A percentile compares a stretch with the other conserved stretches of the same genome.
Evolutionary conservation across 2,888 invertebrate species (phyloP).

Genomic region (Nipponacmea schrenckii): DNA sequence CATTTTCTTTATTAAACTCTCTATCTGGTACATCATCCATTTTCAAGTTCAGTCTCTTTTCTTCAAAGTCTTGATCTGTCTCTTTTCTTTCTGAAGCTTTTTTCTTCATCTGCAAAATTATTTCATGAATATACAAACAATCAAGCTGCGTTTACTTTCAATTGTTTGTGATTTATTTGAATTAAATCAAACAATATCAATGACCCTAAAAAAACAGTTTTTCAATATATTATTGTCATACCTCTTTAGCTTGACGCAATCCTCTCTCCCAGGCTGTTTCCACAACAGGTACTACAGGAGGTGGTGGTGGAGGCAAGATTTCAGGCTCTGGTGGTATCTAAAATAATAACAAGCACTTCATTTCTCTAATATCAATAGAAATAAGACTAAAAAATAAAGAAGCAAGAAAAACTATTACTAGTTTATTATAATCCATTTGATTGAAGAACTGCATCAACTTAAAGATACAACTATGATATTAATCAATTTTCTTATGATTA

Average conservation of each 20-base stretch:
- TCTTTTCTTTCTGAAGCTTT: slow-evolving; percentile 93
- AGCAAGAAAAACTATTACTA: not conserved
- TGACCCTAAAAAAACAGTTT: too few species aligned
- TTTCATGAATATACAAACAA: not conserved
- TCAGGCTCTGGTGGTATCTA: slow-evolving; percentile 36
- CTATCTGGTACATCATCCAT: slow-evolving; percentile 77
- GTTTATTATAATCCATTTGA: too few species aligned
- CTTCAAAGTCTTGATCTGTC: slow-evolving; percentile 94
- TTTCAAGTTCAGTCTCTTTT: slow-evolving; percentile 91
- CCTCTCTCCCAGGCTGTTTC: slow-evolving; percentile 98
- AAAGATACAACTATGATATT: too few species aligned
- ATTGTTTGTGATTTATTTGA: too few species aligned
- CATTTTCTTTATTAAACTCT: slow-evolving; percentile 71
- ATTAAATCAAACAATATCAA: too few species aligned
- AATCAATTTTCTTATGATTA: not conserved
- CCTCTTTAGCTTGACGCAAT: slow-evolving; percentile 91
- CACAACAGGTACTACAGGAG: slow-evolving; percentile 51
- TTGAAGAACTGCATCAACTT: too few species aligned
- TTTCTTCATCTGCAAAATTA: slow-evolving; percentile 75
- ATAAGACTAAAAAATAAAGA: not conserved
- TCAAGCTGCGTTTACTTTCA: too few species aligned
- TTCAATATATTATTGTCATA: slow-evolving; percentile 18
- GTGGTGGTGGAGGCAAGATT: slow-evolving; percentile 49
- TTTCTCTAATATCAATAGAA: not conserved
- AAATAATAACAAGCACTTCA: not conserved